Conservation (phyloP, 2,113 vertebrate species). For the Athene cunicularia region DNA sequence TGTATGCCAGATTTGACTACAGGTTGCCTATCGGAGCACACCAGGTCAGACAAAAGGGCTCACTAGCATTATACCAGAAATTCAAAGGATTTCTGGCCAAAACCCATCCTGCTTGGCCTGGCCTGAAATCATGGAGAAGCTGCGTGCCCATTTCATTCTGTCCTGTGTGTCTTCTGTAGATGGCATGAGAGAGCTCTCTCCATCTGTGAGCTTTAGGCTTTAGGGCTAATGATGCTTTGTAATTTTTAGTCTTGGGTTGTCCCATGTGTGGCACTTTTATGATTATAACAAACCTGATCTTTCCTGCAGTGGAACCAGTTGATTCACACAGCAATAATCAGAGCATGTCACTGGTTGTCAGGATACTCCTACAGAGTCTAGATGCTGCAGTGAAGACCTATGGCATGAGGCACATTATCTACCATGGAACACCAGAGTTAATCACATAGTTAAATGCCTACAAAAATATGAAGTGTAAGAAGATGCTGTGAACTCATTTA, state of each 20-base stretch:
- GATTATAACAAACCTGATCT: neutral
- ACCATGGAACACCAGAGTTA: neutral
- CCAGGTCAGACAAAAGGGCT: neutral
- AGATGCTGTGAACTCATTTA: neutral
- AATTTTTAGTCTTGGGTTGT: neutral
- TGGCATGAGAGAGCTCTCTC: neutral
- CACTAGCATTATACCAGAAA: neutral
- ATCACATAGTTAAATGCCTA: neutral
- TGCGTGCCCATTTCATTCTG: neutral
- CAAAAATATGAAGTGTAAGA: neutral
- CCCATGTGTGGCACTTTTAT: neutral
- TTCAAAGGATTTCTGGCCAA: neutral
- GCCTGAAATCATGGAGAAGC: neutral
- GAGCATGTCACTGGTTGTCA: neutral
- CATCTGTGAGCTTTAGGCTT: neutral
- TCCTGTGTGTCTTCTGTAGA: neutral
- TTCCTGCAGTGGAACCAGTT: neutral
- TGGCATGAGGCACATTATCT: neutral
- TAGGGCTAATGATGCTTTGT: neutral
- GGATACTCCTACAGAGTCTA: neutral
- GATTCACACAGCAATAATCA: neutral
- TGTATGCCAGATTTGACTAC: neutral
- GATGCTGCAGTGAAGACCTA: neutral
- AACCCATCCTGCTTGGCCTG: neutral
- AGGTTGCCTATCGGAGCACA: neutral